Base-by-base conservation (phyloP, 2,797 vertebrate species). In the Basileuterus tristriatus region DNA sequence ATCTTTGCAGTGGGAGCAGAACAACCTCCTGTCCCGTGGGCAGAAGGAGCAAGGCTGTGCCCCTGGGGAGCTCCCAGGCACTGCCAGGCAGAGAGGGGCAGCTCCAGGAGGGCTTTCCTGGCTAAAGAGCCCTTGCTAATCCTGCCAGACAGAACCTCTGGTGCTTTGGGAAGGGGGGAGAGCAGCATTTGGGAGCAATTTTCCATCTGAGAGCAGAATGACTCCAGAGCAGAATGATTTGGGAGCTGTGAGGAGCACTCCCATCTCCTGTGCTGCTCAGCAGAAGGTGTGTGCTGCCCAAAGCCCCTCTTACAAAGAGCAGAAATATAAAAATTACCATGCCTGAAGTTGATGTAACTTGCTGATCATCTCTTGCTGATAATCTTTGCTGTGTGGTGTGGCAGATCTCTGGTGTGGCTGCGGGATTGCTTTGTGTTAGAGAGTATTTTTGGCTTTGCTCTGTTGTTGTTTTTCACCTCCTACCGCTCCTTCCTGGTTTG, bases 221-320 rank as follows among this genome's bases (percentile, higher is more conserved):
- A 34, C 4, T 22, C 30, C 29, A 19, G 29, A 2, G 39, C 39
- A 41, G 43, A 43, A 19, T 43, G 18, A 19, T 43, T 55, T 13
- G 1, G 27, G 27, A 22, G 37, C 1, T 36, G 24, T 26, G 2
- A 4, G 0, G 3, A 5, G 55, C 1, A 7, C n/a, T 36, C 58
- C 36, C 24, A 13, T 53, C 27, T 26, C n/a, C 3, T 14, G 70
- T 58, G 62, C 75, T 41, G 39, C 39, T 16, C 39, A 41, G 39
- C 39, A 16, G 39, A 41, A 41, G 39, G 15, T 41, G 39, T 16
- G 15, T 41, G 37, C 36, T 63, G 56, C 36, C 14, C 47, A 36
- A 23, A 95, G 32, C 21, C 19, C 39, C 50, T 26, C 59, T 20
- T 56, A 59, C 43, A 16, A 27, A 72, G 52, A 2, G 29, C 70